These are phyloP conservation scores for Halcyon badia DNA, from an alignment of 2,797 vertebrate genomes.

Conservation along the genomic window DNA sequence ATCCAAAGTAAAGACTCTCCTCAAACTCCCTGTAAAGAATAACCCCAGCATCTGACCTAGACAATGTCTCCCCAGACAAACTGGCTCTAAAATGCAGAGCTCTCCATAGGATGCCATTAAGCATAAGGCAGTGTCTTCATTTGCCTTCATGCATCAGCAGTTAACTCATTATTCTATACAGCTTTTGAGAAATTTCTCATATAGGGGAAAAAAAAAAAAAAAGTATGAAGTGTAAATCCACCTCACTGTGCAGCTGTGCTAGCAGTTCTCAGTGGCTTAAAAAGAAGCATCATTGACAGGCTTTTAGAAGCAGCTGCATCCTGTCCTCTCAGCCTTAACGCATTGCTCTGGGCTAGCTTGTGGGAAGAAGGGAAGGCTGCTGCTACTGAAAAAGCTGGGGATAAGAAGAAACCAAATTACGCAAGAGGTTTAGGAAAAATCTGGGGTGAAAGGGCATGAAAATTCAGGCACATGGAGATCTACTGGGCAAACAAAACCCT, in stretches of 20 bases:
- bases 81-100: background rate
- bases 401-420: background rate
- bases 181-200: conserved; percentile 47
- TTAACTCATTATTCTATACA: conserved; percentile 39
- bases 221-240: conserved; percentile 26
- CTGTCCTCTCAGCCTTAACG: conserved; percentile 36
- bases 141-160: conserved; percentile 33
- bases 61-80: background rate
- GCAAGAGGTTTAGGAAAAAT: background rate
- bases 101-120: conserved; percentile 3
- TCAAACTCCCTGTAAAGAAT: background rate
- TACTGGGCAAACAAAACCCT: background rate
- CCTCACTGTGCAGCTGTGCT: conserved; percentile 54
- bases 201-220: background rate
- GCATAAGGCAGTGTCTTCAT: background rate
- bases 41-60: background rate
- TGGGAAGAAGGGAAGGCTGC: background rate
- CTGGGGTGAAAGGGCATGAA: background rate
- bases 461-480: background rate
- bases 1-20: background rate
- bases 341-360: background rate
- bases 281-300: conserved; percentile 61
- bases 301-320: conserved; percentile 66
- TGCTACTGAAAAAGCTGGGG: background rate
- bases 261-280: conserved; percentile 35